A percentile compares a stretch with the other conserved stretches of the same genome.
Evolutionary conservation across 92 coral and sea anemone species (phyloP).

Genomic region (Muricea muricata): DNA sequence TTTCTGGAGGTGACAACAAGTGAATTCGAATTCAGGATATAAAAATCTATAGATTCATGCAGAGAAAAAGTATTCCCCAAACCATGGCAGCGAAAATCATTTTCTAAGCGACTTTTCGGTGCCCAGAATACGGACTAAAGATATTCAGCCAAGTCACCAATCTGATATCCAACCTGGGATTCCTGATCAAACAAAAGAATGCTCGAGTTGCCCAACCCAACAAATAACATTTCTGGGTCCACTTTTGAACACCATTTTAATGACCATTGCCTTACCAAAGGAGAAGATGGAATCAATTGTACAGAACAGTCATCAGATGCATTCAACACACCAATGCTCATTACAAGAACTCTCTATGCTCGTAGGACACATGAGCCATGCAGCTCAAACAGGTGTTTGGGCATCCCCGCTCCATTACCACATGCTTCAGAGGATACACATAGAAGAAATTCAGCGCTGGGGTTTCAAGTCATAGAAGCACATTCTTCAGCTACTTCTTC

Average conservation of each 20-base stretch:
- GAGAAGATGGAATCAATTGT: neutral
- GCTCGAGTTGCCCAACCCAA: neutral
- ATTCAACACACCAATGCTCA: neutral
- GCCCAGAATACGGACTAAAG: too few species aligned
- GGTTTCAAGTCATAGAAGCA: neutral
- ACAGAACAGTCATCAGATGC: neutral
- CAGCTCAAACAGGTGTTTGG: slow-evolving; percentile 52
- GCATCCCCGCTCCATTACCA: slow-evolving; percentile 43
- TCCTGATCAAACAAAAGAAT: neutral
- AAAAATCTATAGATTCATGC: too few species aligned
- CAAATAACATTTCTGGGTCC: neutral
- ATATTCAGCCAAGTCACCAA: slow-evolving; percentile 33
- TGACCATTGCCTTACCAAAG: neutral
- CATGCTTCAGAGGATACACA: slow-evolving; percentile 33
- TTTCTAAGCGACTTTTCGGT: too few species aligned
- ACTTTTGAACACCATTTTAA: neutral
- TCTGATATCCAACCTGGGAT: neutral
- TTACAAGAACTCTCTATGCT: slow-evolving; percentile 39
- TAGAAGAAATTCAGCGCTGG: neutral
- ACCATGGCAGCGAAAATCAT: too few species aligned
- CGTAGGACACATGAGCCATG: slow-evolving; percentile 64
- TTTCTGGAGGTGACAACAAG: too few species aligned
- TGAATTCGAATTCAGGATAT: too few species aligned
- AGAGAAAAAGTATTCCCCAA: too few species aligned
- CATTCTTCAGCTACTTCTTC: neutral